Evolutionary conservation across 2,113 vertebrate genomes (phyloP).

Genomic region (Phylloscopus whistleri): DNA sequence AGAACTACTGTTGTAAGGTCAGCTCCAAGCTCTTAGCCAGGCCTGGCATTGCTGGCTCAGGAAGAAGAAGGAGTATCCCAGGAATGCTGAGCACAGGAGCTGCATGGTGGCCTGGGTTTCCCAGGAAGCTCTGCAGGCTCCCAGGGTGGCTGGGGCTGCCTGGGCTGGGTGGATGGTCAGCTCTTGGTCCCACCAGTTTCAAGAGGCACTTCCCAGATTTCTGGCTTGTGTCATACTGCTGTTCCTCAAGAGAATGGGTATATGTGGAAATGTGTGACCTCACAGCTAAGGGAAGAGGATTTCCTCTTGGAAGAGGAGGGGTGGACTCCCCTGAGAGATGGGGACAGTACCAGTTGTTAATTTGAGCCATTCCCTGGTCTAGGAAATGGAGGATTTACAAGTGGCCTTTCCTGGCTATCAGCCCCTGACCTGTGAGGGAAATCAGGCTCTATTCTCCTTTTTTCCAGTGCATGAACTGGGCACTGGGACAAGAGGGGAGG

Average conservation of each 20-base stretch:
- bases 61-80: neutral
- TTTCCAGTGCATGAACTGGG: neutral
- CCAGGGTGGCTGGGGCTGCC: neutral
- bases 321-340: neutral
- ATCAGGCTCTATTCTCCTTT: neutral
- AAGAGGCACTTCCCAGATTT: neutral
- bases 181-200: neutral
- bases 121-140: neutral
- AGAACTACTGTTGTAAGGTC: neutral
- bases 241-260: neutral
- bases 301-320: conserved; percentile 6
- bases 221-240: neutral
- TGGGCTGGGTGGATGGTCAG: neutral
- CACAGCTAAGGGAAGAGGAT: neutral
- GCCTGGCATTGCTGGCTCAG: neutral
- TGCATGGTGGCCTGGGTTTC: neutral
- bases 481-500: neutral
- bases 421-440: neutral
- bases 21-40: neutral
- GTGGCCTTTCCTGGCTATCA: neutral
- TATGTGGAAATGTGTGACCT: neutral
- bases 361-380: neutral
- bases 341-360: neutral
- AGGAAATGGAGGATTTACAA: neutral
- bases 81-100: neutral